Base-by-base conservation (phyloP, 2,797 vertebrate species). In the Philypnodon macrostomus region DNA sequence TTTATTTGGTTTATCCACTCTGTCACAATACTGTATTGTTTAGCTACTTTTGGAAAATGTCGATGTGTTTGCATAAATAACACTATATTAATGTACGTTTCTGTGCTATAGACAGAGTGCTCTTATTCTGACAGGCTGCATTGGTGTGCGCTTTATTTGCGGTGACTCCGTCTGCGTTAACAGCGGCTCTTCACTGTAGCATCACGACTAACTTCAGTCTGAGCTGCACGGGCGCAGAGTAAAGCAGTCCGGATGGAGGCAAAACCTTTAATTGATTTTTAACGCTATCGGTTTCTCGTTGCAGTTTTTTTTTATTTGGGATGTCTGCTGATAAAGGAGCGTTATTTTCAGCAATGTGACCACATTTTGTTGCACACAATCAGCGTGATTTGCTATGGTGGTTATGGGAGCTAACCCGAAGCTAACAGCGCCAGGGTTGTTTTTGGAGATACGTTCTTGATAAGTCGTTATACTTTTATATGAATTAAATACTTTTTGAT, bases 321-420 rank as follows among this genome's bases (percentile, higher is more conserved):
- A 63, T 60, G 30, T 45, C 15, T 6, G 21, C 29, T 41, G 1
- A 13, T 0, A 30, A 42, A 3, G 34, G 35, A 62, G 33, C 34
- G 31, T 24, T 14, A 21, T 53, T 30, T 45, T 10, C 45, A 47
- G 48, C 26, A 47, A 53, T 57, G 32, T 50, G 45, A 48, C 57
- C 26, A 26, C 34, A 36, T 57, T 57, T 38, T 47, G 32, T 39
- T 67, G 61, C 62, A 35, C 48, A 57, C 73, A 54, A 57, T 59
- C 70, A 47, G 74, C 58, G 44, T 79, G 84, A 75, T 79, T 53
- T 79, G 75, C 75, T 75, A 75, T 79, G 84, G 68, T 79, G 80
- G 80, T 67, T 70, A 62, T 47, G 67, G 56, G 19, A 66, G 84
- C 84, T 86, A 84, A 85, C 57, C 47, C 48, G 17, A 29, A 77